Evolutionary conservation across 2,888 invertebrate species (phyloP), one percentile per base, ranked within the genome.

Genomic region (Cheiracanthium punctorium): DNA sequence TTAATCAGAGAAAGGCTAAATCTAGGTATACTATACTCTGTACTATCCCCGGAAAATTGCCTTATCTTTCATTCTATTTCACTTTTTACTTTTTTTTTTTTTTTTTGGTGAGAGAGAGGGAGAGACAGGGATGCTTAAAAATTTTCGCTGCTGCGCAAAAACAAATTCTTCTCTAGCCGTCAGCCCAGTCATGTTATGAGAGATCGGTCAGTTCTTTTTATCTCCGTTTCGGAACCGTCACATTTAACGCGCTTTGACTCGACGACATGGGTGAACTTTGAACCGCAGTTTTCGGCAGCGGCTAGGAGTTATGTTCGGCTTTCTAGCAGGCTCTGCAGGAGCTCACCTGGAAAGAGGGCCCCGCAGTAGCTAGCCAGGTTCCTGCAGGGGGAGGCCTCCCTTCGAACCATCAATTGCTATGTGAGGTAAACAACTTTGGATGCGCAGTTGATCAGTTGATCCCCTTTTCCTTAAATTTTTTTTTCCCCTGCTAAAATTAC

Each of bases 171-270:
- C n/a, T n/a, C n/a, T n/a, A n/a, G n/a, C n/a, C n/a, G n/a, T n/a
- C n/a, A n/a, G n/a, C n/a, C n/a, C n/a, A n/a, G n/a, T n/a, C n/a
- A n/a, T n/a, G n/a, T n/a, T n/a, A n/a, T n/a, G n/a, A n/a, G n/a
- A n/a, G 12, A 14, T n/a, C 69, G 33, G 20, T 8, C n/a, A 20
- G 29, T 24, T n/a, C 8, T 30, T 70, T 71, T 70, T 70, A 41
- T 70, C 41, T 37, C n/a, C 70, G 72, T 72, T 48, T 20, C 29
- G 72, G 74, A 79, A 72, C 82, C 84, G 79, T 77, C 73, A 84
- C 79, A 84, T 84, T 84, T 84, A 79, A 84, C 84, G 84, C 84
- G 52, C 74, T 84, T 82, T 72, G n/a, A 43, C 71, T 72, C 76
- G 48, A 17, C 48, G 79, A 70, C 84, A 84, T 48, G 48, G 1